A percentile compares a stretch with the other conserved stretches of the same genome.
These are phyloP conservation scores for Chionomys nivalis DNA, from an alignment of 2,113 vertebrate genomes.

Conservation along the genomic window DNA sequence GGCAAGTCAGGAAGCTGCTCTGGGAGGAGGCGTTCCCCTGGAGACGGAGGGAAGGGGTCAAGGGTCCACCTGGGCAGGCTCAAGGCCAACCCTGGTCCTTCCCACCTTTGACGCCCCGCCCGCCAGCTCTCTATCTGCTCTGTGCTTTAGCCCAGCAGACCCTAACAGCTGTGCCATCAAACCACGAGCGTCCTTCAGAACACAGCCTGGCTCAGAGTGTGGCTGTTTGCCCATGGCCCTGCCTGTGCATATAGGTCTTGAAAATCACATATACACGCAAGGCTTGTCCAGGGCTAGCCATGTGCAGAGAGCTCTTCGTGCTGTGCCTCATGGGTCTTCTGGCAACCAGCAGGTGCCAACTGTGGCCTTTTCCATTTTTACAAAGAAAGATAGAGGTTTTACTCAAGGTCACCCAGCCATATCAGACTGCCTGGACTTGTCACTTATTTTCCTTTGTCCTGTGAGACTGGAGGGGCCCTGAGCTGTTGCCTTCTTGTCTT, in stretches of 20 bases:
- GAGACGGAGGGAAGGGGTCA: not conserved
- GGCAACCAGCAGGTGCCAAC: not conserved
- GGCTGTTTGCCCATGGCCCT: accelerated
- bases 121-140: not conserved
- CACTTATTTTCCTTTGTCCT: not conserved
- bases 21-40: not conserved
- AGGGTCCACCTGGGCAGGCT: not conserved
- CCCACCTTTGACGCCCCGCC: accelerated
- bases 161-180: not conserved
- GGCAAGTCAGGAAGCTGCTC: not conserved
- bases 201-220: not conserved
- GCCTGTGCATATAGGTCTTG: not conserved
- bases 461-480: not conserved
- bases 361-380: not conserved
- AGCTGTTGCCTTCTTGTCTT: not conserved
- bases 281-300: accelerated
- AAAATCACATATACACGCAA: not conserved
- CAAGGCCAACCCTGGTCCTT: not conserved
- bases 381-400: too few relatives aligned
- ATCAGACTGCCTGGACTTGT: not conserved
- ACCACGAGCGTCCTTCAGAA: not conserved
- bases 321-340: not conserved
- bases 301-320: not conserved
- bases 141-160: not conserved
- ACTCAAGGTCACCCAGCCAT: not conserved